A percentile compares a stretch with the other conserved stretches of the same genome.
Evolutionary conservation across 2,797 vertebrate genomes (phyloP).

Genomic region (Mormyrops boulengeri): DNA sequence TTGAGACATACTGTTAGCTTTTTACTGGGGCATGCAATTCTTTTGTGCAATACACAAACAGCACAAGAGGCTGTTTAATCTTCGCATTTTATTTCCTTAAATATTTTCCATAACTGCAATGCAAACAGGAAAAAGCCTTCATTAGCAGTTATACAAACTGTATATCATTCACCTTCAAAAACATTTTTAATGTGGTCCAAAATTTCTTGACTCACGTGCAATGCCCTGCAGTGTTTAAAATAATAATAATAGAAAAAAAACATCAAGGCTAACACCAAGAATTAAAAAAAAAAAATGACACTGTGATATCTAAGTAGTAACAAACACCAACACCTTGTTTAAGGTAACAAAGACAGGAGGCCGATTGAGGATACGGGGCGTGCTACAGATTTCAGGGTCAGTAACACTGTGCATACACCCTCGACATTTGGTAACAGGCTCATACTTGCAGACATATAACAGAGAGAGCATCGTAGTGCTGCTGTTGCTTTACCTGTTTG

Average conservation of each 20-base stretch:
- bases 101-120: background rate
- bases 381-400: background rate
- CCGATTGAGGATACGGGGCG: background rate
- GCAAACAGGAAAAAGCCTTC: background rate
- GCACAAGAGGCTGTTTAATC: background rate
- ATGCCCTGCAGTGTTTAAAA: background rate
- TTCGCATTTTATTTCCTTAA: background rate
- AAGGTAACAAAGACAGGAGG: background rate
- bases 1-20: background rate
- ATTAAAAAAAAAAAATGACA: background rate
- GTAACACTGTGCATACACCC: background rate
- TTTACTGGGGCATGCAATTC: background rate
- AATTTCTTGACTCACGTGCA: background rate
- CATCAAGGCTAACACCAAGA: background rate
- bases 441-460: background rate
- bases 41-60: background rate
- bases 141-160: background rate
- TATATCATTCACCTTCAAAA: background rate
- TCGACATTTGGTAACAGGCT: background rate
- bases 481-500: background rate
- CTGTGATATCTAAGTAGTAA: background rate
- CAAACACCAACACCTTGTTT: background rate
- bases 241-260: background rate
- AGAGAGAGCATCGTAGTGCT: background rate
- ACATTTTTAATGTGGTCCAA: background rate